These are phyloP conservation scores for Sialia sialis DNA, from an alignment of 2,113 vertebrate genomes.

Conservation along the genomic window DNA sequence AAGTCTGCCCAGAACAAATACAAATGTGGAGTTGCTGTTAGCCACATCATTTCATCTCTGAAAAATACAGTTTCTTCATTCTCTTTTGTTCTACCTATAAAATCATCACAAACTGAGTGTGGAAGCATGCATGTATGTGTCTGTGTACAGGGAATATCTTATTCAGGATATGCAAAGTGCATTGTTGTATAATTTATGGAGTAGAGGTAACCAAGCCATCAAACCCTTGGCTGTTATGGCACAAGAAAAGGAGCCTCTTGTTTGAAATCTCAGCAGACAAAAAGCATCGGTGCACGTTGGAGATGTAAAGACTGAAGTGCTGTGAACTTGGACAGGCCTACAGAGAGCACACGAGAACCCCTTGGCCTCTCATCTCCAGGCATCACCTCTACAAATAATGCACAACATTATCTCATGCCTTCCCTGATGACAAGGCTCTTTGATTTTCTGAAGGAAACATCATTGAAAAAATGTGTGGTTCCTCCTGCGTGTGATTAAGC, in stretches of 20 bases:
- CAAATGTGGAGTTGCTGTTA: neutral
- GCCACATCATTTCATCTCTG: neutral
- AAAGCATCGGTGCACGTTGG: neutral
- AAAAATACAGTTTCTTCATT: neutral
- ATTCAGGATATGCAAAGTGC: neutral
- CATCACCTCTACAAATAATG: neutral
- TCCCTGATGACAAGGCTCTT: neutral
- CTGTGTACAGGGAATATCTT: neutral
- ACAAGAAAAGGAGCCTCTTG: neutral
- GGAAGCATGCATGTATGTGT: rapidly evolving
- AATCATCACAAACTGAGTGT: neutral
- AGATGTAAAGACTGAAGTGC: neutral
- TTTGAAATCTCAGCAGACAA: neutral
- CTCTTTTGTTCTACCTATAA: neutral
- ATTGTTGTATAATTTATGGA: neutral
- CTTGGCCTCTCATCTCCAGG: neutral
- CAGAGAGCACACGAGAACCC: neutral
- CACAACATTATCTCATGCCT: neutral
- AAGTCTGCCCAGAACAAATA: neutral
- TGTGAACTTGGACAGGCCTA: neutral
- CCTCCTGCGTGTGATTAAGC: constrained; percentile 14
- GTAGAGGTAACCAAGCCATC: neutral
- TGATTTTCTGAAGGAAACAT: constrained; percentile 42
- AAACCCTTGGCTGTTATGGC: neutral
- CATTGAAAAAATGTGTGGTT: neutral